Evolutionary conservation across 2,113 vertebrate species (phyloP).

Genomic region (Dasyprocta punctata): DNA sequence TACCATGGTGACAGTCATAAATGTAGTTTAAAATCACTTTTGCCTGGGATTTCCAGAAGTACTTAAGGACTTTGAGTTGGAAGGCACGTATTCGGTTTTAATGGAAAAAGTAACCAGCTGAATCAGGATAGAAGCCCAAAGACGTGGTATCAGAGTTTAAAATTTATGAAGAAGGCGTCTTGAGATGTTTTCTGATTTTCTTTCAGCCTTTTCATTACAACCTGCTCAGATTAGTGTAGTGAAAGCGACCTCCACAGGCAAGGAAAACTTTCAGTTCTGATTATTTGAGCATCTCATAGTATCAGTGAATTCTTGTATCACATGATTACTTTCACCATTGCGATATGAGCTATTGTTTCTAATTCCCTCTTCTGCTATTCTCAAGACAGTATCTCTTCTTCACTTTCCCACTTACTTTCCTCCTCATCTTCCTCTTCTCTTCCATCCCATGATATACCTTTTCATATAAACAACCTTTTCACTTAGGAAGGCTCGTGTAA

Average conservation of each 20-base stretch:
- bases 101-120: not conserved
- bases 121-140: not conserved
- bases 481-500: not conserved
- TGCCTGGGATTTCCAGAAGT: not conserved
- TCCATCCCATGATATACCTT: not conserved
- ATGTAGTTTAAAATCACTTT: conserved; percentile 1
- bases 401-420: no score
- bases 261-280: not conserved
- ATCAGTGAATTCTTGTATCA: not conserved
- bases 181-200: not conserved
- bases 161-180: not conserved
- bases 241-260: not conserved
- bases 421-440: not conserved
- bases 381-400: not conserved
- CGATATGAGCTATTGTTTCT: not conserved
- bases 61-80: not conserved
- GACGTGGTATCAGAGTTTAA: not conserved
- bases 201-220: not conserved
- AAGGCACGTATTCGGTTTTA: not conserved
- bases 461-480: not conserved
- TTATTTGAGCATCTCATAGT: not conserved
- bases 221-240: not conserved
- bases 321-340: not conserved
- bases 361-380: not conserved
- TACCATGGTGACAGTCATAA: not conserved